Evolutionary conservation across 2,797 vertebrate species (phyloP).

Genomic region (Neostethus bicornis): DNA sequence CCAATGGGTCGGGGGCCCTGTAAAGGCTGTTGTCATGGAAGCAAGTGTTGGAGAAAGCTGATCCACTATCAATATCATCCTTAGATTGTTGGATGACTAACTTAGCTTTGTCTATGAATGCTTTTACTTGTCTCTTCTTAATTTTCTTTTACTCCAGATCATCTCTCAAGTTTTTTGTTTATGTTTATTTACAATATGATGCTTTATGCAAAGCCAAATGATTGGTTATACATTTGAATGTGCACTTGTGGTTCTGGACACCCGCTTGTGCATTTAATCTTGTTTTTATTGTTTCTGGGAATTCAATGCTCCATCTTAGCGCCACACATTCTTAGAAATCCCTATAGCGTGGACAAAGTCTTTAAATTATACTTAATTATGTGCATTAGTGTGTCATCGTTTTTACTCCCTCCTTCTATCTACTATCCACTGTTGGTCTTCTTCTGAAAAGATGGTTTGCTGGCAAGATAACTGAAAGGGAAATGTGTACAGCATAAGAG

Average conservation of each 20-base stretch:
- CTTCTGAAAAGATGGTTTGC: constrained; percentile 13
- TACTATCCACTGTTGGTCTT: too few species aligned
- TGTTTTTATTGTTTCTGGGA: constrained; percentile 17
- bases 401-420: neutral
- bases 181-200: neutral
- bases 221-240: neutral
- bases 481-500: neutral
- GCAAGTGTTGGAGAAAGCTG: constrained; percentile 60
- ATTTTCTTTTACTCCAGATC: neutral
- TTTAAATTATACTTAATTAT: constrained; percentile 10
- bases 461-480: neutral
- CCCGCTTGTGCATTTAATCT: neutral
- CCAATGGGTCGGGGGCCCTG: constrained; percentile 59
- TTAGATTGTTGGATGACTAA: constrained; percentile 52
- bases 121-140: neutral
- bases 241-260: constrained; percentile 3
- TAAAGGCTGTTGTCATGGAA: constrained; percentile 73
- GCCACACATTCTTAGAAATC: neutral
- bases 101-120: constrained; percentile 22
- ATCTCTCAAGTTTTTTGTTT: too few species aligned
- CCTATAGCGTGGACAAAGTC: constrained; percentile 17
- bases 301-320: constrained; percentile 10
- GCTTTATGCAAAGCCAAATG: neutral
- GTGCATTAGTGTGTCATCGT: neutral
- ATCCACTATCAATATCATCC: constrained; percentile 74